Evolutionary conservation across 2,113 vertebrate genomes (phyloP).

Genomic region (Cryptomyrus ogoouensis): DNA sequence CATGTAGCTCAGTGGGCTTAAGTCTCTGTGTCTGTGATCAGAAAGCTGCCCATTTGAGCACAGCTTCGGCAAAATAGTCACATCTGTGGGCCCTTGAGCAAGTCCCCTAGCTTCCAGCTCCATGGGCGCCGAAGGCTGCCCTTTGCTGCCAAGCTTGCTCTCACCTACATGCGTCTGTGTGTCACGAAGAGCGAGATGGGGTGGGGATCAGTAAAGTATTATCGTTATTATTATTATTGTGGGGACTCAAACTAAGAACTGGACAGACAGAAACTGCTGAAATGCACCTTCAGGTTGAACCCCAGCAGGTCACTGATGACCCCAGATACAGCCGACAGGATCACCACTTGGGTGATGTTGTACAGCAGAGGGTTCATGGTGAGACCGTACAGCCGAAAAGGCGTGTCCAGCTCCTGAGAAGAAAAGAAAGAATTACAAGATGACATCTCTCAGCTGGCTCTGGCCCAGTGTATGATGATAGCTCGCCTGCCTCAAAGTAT

Average conservation of each 20-base stretch:
- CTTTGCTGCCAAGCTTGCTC: neutral
- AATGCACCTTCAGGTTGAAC: constrained; percentile 91
- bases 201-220: neutral
- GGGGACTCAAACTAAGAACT: neutral
- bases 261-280: neutral
- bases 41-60: neutral
- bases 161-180: neutral
- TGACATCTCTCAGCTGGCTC: neutral
- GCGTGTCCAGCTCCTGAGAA: constrained; percentile 84
- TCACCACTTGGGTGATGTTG: constrained; percentile 98
- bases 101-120: neutral
- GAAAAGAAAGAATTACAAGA: neutral
- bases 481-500: neutral
- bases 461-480: neutral
- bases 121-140: neutral
- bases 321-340: constrained; percentile 93
- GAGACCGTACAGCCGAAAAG: constrained; percentile 88
- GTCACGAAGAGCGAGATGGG: neutral
- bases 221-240: neutral
- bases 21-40: neutral
- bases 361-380: constrained; percentile 98
- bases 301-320: constrained; percentile 96
- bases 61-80: neutral
- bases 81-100: neutral
- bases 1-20: neutral